Percentiles rank a stretch among this genome's conserved stretches.
Evolutionary conservation across 2,888 invertebrate genomes (phyloP).

Genomic region (Leucophenga maculata): DNA sequence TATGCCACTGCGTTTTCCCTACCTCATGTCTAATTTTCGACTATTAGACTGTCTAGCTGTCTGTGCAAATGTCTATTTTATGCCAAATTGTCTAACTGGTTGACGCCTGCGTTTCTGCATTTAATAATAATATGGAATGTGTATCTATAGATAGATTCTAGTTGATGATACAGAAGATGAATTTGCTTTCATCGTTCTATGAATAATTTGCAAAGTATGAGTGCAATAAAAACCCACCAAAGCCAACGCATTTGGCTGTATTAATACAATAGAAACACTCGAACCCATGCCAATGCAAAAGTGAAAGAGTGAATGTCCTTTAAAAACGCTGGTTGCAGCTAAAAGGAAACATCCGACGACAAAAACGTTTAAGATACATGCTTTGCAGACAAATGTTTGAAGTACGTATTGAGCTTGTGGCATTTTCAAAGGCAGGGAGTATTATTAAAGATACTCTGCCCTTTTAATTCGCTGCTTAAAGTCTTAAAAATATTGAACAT

Average conservation of each 20-base stretch:
- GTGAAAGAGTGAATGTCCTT: constrained; percentile 22
- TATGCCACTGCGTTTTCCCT: not conserved
- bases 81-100: not conserved
- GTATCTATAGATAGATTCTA: not conserved
- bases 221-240: too few species aligned
- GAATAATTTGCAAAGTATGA: too few species aligned
- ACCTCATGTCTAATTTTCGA: not conserved
- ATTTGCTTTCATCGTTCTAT: not conserved
- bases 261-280: too few species aligned
- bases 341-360: not conserved
- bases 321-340: not conserved
- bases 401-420: not conserved
- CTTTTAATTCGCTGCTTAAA: not conserved
- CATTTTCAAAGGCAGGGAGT: not conserved
- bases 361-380: not conserved
- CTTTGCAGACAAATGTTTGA: not conserved
- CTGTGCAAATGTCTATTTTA: not conserved
- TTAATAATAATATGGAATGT: constrained; percentile 5
- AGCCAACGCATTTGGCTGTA: too few species aligned
- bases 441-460: too few species aligned
- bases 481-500: not conserved
- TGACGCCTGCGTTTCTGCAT: not conserved
- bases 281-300: not conserved
- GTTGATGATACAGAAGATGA: not conserved
- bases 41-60: not conserved